These are phyloP conservation scores for fruit fly (Drosophila melanogaster) DNA, from an alignment of 1,140 invertebrate species.

Conservation along the genomic window DNA sequence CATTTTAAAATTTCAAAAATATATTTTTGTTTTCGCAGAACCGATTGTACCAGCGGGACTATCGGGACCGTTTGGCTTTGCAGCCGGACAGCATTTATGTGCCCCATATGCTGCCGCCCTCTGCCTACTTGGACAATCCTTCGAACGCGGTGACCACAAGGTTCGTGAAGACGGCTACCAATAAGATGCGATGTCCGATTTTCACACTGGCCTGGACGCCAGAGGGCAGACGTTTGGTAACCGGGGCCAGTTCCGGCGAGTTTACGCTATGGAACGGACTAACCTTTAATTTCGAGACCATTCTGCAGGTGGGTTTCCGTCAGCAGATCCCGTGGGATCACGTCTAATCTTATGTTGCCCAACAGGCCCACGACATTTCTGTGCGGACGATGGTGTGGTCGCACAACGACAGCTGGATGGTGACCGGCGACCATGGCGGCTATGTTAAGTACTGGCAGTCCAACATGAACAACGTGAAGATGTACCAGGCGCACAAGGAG, in stretches of 20 bases:
- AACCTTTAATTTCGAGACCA: conserved; percentile 99
- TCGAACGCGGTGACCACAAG: conserved; percentile 98
- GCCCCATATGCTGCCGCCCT: conserved; percentile 94
- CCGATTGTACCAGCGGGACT: conserved; percentile 97
- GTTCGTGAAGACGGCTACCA: conserved; percentile 99
- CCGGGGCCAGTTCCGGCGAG: conserved; percentile 99
- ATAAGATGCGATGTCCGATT: conserved; percentile 99
- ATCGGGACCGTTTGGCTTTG: conserved; percentile 92
- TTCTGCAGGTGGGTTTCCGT: conserved; percentile 93
- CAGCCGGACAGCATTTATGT: conserved; percentile 97
- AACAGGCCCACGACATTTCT: conserved; percentile 97
- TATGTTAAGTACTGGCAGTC: conserved; percentile 99
- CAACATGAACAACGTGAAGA: conserved; percentile 99
- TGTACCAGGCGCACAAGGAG: conserved; percentile 99
- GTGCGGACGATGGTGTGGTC: conserved; percentile 99
- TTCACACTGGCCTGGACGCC: conserved; percentile 99
- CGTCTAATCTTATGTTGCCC: background rate
- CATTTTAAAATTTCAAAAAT: background rate
- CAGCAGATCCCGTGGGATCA: background rate
- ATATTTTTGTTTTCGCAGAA: conserved; percentile 86
- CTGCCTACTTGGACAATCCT: conserved; percentile 95
- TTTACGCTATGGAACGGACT: conserved; percentile 99
- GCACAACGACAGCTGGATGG: conserved; percentile 99
- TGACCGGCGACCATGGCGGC: conserved; percentile 99
- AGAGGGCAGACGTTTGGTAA: conserved; percentile 98